A percentile compares a stretch with the other conserved stretches of the same genome.
Evolutionary conservation across 2,888 invertebrate species (phyloP).

Genomic region (Trissolcus brochymenae): DNA sequence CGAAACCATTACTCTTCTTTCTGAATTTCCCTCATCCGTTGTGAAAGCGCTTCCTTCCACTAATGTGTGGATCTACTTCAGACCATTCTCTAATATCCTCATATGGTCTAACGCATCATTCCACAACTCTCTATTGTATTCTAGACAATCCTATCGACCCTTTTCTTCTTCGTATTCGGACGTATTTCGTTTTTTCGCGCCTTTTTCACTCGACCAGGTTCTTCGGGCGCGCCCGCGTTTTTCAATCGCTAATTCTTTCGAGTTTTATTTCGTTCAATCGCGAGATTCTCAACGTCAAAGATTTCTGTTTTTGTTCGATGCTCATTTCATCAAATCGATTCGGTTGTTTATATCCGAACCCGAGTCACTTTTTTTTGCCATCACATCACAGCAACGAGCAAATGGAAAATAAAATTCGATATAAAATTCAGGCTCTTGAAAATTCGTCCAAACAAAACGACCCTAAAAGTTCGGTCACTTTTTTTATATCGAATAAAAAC

Average conservation of each 20-base stretch:
- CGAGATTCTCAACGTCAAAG: slow-evolving; percentile 34
- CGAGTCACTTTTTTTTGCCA: neutral
- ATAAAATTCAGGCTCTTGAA: too few species aligned
- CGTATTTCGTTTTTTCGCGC: slow-evolving; percentile 39
- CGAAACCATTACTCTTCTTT: slow-evolving; percentile 48
- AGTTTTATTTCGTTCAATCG: slow-evolving; percentile 23
- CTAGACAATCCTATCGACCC: slow-evolving; percentile 63
- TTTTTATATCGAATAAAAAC: neutral
- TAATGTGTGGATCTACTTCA: slow-evolving; percentile 47
- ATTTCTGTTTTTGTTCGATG: neutral
- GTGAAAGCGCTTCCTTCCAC: slow-evolving; percentile 45
- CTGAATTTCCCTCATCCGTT: slow-evolving; percentile 52
- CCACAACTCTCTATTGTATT: slow-evolving; percentile 60
- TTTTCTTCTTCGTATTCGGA: slow-evolving; percentile 52
- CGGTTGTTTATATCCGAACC: neutral
- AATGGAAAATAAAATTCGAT: neutral
- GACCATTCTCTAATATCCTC: slow-evolving; percentile 48
- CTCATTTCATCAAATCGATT: slow-evolving; percentile 16
- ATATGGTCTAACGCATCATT: slow-evolving; percentile 52
- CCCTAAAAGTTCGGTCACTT: too few species aligned
- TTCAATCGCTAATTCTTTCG: slow-evolving; percentile 37
- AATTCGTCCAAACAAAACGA: too few species aligned
- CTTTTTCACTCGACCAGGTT: slow-evolving; percentile 22
- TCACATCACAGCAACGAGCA: neutral
- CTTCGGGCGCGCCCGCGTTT: slow-evolving; percentile 11